A percentile compares a stretch with the other conserved stretches of the same genome.
Evolutionary conservation across 2,113 vertebrate genomes (phyloP).

Genomic region (Mandrillus leucophaeus): DNA sequence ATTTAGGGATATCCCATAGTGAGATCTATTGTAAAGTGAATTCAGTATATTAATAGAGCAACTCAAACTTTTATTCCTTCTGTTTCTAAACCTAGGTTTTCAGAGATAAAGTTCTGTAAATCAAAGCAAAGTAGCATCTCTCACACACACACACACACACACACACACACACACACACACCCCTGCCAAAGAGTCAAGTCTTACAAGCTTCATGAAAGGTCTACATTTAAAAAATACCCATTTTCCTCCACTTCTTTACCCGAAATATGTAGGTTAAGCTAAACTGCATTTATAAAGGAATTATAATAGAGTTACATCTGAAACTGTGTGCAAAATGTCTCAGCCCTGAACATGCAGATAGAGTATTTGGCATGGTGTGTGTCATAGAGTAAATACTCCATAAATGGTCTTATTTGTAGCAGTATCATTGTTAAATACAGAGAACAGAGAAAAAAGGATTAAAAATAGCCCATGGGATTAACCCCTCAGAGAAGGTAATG

Average conservation of each 20-base stretch:
- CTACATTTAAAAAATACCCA: not conserved
- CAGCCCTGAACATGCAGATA: not conserved
- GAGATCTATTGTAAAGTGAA: not conserved
- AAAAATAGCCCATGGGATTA: not conserved
- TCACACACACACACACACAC: not conserved
- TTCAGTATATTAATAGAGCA: conserved; percentile 17
- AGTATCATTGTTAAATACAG: not conserved
- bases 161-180: not conserved
- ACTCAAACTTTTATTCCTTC: not conserved
- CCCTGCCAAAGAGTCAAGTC: not conserved
- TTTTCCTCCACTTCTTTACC: not conserved
- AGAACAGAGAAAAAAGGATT: not conserved
- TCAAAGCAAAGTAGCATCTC: not conserved
- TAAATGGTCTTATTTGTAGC: not conserved
- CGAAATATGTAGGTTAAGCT: not conserved
- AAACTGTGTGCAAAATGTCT: conserved; percentile 2
- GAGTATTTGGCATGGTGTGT: not conserved
- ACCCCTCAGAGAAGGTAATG: not conserved
- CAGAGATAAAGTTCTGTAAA: not conserved
- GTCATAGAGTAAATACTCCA: not conserved
- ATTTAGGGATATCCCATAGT: not conserved
- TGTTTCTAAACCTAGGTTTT: not conserved
- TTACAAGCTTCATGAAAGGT: not conserved
- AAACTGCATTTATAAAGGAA: not conserved
- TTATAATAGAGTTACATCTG: not conserved